Percentiles rank a stretch among this genome's conserved stretches.
phyloP scores from a whole-genome alignment of 1,140 invertebrate species.

The Zaprionus tsacasi region DNA sequence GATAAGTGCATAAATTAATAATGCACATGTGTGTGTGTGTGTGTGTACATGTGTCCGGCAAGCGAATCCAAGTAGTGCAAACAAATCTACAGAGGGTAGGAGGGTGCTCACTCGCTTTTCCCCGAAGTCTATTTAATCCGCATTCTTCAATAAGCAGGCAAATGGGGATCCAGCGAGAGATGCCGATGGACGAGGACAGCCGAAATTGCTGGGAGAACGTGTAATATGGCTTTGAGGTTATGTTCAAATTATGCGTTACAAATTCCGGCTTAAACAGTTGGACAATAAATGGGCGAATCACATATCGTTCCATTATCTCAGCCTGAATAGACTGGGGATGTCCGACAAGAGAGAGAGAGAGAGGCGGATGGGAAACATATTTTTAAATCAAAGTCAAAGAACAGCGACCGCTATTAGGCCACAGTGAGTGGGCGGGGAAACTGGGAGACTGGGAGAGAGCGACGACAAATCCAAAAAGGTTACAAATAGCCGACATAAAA shows the following conservation, averaged over 20 bases:
- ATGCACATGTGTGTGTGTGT: conserved; percentile 22
- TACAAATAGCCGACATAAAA: conserved; percentile 82
- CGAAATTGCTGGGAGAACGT: neutral
- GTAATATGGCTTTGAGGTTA: conserved; percentile 27
- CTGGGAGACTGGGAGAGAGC: neutral
- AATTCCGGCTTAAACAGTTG: conserved; percentile 47
- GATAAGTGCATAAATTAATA: conserved; percentile 44
- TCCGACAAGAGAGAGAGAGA: too few species aligned
- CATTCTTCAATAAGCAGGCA: neutral
- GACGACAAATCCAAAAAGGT: conserved; percentile 70
- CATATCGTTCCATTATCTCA: conserved; percentile 45
- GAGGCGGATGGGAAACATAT: conserved; percentile 61
- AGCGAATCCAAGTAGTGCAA: conserved; percentile 14
- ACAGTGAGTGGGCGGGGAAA: conserved; percentile 35
- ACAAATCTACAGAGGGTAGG: conserved; percentile 18
- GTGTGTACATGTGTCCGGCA: conserved; percentile 26
- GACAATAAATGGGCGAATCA: conserved; percentile 13
- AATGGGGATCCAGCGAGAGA: neutral
- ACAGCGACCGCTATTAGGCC: conserved; percentile 72
- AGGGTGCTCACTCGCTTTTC: neutral
- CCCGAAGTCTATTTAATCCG: neutral
- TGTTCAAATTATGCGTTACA: conserved; percentile 68
- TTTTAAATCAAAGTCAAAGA: conserved; percentile 78
- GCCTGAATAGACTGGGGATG: conserved; percentile 5
- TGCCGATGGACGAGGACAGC: neutral